Conservation (phyloP, 2,888 invertebrate genomes). For the Phyto melanocephala region DNA sequence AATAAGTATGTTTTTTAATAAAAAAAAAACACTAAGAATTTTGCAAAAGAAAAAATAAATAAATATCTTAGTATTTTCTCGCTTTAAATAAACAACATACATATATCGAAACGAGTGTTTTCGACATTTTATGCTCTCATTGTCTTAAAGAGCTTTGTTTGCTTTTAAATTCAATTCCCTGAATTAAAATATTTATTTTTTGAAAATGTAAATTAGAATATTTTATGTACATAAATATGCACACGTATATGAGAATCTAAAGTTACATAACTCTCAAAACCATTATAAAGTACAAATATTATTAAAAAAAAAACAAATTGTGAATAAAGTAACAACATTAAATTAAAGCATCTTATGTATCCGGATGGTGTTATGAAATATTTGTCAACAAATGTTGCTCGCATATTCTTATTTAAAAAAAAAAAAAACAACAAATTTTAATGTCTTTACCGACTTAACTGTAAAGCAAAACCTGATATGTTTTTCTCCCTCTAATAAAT, state of each 20-base stretch:
- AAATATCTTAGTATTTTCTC: no score
- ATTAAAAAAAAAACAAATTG: not conserved
- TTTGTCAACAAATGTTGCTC: no score
- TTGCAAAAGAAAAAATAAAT: not conserved
- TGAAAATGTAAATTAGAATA: no score
- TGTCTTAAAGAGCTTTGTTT: not conserved
- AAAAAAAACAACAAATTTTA: no score
- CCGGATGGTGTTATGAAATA: no score
- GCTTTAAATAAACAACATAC: no score
- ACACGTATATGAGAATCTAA: not conserved
- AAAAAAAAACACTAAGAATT: constrained; percentile 4
- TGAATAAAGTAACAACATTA: not conserved
- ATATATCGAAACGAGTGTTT: no score
- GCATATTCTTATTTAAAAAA: no score
- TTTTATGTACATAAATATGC: not conserved
- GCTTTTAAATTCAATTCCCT: not conserved
- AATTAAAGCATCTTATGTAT: no score
- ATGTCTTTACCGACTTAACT: no score
- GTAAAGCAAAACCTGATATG: no score
- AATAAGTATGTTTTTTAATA: not conserved
- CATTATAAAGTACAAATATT: not conserved
- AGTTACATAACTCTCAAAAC: not conserved
- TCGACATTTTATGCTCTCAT: constrained; percentile 16
- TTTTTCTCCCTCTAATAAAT: no score
- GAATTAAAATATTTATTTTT: constrained; percentile 25